phyloP scores from a whole-genome alignment of 2,113 vertebrate genomes.

The Malurus cyaneus region DNA sequence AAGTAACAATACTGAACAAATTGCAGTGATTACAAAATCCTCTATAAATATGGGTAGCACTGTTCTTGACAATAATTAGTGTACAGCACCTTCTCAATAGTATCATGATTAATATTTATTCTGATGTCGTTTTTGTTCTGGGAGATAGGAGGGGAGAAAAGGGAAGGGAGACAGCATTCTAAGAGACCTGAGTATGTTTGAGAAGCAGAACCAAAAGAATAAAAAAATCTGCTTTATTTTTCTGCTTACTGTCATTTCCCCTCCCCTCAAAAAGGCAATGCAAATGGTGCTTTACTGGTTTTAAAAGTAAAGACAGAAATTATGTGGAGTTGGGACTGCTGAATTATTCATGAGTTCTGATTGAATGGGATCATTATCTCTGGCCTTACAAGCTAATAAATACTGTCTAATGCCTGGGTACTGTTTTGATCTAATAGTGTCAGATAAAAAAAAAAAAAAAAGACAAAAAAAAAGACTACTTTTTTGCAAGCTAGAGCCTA shows the following conservation, averaged over 20 bases:
- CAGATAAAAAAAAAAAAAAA: not conserved
- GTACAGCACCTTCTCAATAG: conserved; percentile 14
- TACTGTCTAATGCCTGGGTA: conserved; percentile 78
- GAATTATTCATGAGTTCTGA: conserved; percentile 81
- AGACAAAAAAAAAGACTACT: not conserved
- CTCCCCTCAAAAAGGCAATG: conserved; percentile 55
- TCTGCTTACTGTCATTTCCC: conserved; percentile 51
- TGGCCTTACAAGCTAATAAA: conserved; percentile 81
- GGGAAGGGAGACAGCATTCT: not conserved
- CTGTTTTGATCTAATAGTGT: conserved; percentile 80
- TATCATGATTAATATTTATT: conserved; percentile 61
- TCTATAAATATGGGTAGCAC: conserved; percentile 53
- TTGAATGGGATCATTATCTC: conserved; percentile 82
- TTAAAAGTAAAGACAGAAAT: conserved; percentile 78
- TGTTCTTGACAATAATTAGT: conserved; percentile 56
- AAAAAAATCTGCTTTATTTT: conserved; percentile 62
- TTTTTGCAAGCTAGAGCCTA: conserved; percentile 58
- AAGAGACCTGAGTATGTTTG: not conserved
- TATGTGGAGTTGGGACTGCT: conserved; percentile 75
- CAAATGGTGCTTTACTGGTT: conserved; percentile 72
- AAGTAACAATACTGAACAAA: conserved; percentile 65
- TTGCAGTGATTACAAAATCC: conserved; percentile 64
- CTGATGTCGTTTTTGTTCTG: conserved; percentile 26
- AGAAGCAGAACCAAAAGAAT: conserved; percentile 12
- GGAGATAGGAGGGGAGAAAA: not conserved